Evolutionary conservation across 2,113 vertebrate genomes (phyloP).

Genomic region (Brachyhypopomus occidentalis): DNA sequence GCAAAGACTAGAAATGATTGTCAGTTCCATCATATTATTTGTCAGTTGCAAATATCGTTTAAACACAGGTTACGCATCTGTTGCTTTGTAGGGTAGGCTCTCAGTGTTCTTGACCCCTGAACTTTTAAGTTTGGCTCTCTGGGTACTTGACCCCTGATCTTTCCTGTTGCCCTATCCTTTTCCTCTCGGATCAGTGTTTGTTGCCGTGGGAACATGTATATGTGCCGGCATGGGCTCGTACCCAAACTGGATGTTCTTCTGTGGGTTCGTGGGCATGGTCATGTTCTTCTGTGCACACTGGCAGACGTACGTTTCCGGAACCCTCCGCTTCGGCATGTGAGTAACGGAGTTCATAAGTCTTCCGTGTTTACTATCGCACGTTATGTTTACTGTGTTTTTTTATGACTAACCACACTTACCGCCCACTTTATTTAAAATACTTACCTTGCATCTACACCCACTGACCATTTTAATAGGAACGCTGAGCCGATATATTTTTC

Average conservation of each 20-base stretch:
- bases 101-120: neutral
- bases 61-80: too few species aligned
- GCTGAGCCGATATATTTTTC: too few species aligned
- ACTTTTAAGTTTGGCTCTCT: neutral
- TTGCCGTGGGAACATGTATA: constrained; percentile 86
- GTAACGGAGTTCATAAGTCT: constrained; percentile 54
- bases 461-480: too few species aligned
- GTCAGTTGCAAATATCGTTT: neutral
- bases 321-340: constrained; percentile 92
- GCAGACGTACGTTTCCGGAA: constrained; percentile 97
- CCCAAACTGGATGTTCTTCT: constrained; percentile 92
- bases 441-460: neutral
- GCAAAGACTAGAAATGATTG: too few species aligned
- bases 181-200: constrained; percentile 81
- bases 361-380: neutral
- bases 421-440: neutral
- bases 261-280: constrained; percentile 91
- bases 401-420: neutral
- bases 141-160: neutral
- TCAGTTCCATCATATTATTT: too few species aligned
- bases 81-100: neutral
- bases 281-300: constrained; percentile 99
- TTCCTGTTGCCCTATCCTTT: neutral
- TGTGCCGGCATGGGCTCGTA: constrained; percentile 84
- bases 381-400: too few species aligned